Evolutionary conservation across 2,113 vertebrate genomes (phyloP).

Genomic region (Syngnathus floridae): DNA sequence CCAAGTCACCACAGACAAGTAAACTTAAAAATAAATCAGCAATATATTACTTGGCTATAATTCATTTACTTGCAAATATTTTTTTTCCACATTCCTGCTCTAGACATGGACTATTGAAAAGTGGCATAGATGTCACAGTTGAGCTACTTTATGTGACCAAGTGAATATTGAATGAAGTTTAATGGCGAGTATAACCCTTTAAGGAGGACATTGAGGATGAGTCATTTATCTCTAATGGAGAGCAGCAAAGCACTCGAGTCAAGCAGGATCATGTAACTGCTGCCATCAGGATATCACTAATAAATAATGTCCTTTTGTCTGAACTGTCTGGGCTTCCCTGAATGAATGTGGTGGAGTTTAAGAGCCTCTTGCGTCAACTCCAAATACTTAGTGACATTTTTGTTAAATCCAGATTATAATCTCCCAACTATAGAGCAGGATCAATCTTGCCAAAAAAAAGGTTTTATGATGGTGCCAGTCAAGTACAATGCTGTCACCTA

Average conservation of each 20-base stretch:
- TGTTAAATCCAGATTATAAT: constrained; percentile 21
- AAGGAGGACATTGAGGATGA: not conserved
- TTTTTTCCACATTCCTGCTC: not conserved
- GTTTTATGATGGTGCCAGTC: not conserved
- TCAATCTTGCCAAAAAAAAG: constrained; percentile 25
- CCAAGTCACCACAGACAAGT: too few species aligned
- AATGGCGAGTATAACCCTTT: too few species aligned
- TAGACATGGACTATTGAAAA: not conserved
- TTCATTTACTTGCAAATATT: not conserved
- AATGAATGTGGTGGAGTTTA: constrained; percentile 6
- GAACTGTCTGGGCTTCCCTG: not conserved
- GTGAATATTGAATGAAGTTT: too few species aligned
- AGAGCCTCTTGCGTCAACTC: constrained; percentile 1
- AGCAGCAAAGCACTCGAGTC: not conserved
- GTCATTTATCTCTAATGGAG: not conserved
- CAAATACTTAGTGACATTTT: constrained; percentile 23
- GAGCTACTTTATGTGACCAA: too few species aligned
- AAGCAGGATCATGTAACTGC: not conserved
- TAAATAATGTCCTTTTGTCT: not conserved
- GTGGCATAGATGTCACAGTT: too few species aligned
- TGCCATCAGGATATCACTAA: not conserved
- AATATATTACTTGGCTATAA: not conserved
- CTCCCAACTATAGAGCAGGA: constrained; percentile 23
- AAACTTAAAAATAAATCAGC: too few species aligned
- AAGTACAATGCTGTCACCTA: constrained; percentile 4